Evolutionary conservation across 2,113 vertebrate genomes (phyloP), one percentile per base, ranked within the genome.

Genomic region (Cynoglossus semilaevis): DNA sequence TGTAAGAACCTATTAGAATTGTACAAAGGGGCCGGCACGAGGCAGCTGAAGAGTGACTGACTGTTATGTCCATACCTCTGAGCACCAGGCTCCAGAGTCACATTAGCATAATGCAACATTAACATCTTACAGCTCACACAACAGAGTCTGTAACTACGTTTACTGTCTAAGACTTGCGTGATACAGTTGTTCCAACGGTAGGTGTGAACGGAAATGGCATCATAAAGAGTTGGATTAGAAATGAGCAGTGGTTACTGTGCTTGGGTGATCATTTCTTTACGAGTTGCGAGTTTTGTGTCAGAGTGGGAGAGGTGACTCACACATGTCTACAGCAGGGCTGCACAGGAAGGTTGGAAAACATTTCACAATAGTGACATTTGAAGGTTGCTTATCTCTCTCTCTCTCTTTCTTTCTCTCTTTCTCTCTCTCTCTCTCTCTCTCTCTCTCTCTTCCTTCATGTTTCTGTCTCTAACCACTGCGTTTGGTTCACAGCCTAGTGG

Each of bases 281-380:
- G 19, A 51, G 12, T 0, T n/a, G n/a, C n/a, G 15, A 63, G 50
- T 77, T 84, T 57, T 48, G 54, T 18, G 74, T 70, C 70, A 71
- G 43, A 58, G 37, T 38, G 61, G 51, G 42, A 54, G 47, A 42
- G 13, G 75, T 85, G 80, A 81, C 67, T 85, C 80, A 76, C 62
- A 49, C 1, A 4, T 45, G 22, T 79, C 53, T 74, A 48, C 45
- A 14, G 11, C 6, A 22, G 48, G 29, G 43, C 34, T 60, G 44
- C 58, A 70, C 43, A 70, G 59, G 44, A 63, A 81, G 51, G n/a
- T 6, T 8, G 34, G 58, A 49, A 42, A 29, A 47, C 5, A 4
- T 43, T 61, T 49, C 7, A 15, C 47, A 53, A 17, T 4, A 10
- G 42, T 43, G 7, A 57, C 46, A 14, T 1, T 51, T 64, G 29